phyloP scores from a whole-genome alignment of 2,797 vertebrate species.

The Lateolabrax maculatus region DNA sequence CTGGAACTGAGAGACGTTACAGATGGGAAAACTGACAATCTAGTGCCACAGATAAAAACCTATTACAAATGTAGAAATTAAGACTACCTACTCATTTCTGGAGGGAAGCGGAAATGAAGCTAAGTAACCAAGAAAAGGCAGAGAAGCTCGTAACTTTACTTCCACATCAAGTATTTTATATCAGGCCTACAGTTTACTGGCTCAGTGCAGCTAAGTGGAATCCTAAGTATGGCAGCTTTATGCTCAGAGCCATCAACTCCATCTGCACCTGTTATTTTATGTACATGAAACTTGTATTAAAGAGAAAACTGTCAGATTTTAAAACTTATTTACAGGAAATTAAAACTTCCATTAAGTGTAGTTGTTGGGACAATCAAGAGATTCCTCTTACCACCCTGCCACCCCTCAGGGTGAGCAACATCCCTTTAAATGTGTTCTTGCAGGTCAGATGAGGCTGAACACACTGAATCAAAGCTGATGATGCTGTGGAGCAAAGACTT shows the following conservation, averaged over 20 bases:
- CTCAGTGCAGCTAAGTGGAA: background rate
- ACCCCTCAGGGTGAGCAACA: background rate
- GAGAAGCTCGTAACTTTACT: background rate
- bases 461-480: constrained; percentile 8
- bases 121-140: no score
- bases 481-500: background rate
- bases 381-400: background rate
- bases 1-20: background rate
- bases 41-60: background rate
- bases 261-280: background rate
- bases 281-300: background rate
- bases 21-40: background rate
- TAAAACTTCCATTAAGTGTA: background rate
- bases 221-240: no score
- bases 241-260: background rate
- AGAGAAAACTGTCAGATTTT: background rate
- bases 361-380: background rate
- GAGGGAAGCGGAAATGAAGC: background rate
- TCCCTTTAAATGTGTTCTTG: no score
- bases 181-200: background rate
- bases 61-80: background rate
- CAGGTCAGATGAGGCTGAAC: constrained; percentile 2
- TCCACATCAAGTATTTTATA: no score
- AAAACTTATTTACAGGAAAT: background rate
- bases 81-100: background rate